Evolutionary conservation across 2,113 vertebrate species (phyloP).

Genomic region (Mastomys coucha): DNA sequence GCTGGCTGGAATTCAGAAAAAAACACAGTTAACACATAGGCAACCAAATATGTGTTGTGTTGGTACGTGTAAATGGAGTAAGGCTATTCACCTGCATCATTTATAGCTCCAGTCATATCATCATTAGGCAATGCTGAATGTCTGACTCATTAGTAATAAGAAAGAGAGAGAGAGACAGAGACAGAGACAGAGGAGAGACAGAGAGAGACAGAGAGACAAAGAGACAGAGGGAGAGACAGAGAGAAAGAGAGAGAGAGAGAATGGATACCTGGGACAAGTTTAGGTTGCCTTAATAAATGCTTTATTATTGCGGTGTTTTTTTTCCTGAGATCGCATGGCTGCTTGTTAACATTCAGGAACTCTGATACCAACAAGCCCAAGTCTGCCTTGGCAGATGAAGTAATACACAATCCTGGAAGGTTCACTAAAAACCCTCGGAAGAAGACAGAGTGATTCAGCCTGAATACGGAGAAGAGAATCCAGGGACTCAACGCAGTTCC

Average conservation of each 20-base stretch:
- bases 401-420: conserved; percentile 40
- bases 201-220: not conserved
- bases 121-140: not conserved
- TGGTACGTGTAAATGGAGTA: not conserved
- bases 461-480: conserved; percentile 48
- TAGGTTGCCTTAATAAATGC: not conserved
- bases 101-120: not conserved
- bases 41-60: not conserved
- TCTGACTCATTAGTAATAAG: conserved; percentile 31
- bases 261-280: not conserved
- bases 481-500: conserved; percentile 5
- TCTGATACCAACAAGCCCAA: conserved; percentile 38
- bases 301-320: not conserved
- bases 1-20: conserved; percentile 15
- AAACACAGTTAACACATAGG: not conserved
- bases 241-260: not conserved
- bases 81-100: not conserved
- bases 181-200: not conserved
- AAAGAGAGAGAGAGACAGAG: not conserved
- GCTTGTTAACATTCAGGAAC: not conserved
- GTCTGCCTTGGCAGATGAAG: conserved; percentile 53
- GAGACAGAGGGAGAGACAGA: not conserved
- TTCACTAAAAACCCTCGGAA: conserved; percentile 33
- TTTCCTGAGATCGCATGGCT: not conserved
- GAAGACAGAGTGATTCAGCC: conserved; percentile 53